Evolutionary conservation across 2,113 vertebrate species (phyloP).

Genomic region (Ahaetulla prasina): DNA sequence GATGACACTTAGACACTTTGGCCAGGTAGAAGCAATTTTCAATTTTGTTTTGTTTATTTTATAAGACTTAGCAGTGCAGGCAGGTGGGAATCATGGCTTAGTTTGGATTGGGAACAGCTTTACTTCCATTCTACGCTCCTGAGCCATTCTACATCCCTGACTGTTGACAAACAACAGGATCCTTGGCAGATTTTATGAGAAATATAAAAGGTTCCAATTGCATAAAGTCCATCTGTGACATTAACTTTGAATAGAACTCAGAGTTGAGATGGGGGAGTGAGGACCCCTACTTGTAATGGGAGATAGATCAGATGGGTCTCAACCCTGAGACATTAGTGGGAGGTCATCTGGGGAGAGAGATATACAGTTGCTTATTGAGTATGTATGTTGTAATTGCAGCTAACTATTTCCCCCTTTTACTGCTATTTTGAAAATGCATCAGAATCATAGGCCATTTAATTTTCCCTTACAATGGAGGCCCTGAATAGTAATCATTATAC

Average conservation of each 20-base stretch:
- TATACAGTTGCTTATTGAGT: not conserved
- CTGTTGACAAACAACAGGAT: not conserved
- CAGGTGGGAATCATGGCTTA: not conserved
- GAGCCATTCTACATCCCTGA: not conserved
- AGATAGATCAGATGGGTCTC: not conserved
- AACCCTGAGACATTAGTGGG: not conserved
- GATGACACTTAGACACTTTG: not conserved
- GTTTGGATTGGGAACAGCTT: not conserved
- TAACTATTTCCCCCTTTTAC: not conserved
- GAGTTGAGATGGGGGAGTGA: not conserved
- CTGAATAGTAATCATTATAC: not conserved
- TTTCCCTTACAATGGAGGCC: not conserved
- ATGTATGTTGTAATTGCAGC: not conserved
- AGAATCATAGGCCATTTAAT: not conserved
- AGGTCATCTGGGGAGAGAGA: not conserved
- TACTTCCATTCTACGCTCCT: not conserved
- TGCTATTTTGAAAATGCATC: not conserved
- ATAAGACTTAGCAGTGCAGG: not conserved
- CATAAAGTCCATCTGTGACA: not conserved
- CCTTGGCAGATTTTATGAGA: not conserved
- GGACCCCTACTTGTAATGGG: not conserved
- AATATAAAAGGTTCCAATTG: not conserved
- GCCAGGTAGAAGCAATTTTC: not conserved
- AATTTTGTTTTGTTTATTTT: not conserved
- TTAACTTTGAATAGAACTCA: not conserved